phyloP scores from a whole-genome alignment of 2,113 vertebrate genomes.

The Rynchops niger region DNA sequence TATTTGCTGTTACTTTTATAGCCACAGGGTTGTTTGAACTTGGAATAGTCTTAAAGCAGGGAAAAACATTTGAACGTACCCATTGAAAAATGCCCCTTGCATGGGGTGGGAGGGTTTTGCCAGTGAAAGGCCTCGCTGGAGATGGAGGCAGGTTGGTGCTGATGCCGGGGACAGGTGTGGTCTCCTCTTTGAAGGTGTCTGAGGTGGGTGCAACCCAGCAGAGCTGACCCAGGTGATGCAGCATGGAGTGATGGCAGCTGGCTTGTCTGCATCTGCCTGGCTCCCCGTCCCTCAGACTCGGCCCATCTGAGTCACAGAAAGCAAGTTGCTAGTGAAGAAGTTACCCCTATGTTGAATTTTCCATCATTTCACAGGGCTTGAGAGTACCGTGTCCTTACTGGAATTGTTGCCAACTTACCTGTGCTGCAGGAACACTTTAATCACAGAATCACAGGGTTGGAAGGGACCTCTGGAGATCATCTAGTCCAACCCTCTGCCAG shows the following conservation, averaged over 20 bases:
- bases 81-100: neutral
- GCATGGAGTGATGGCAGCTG: neutral
- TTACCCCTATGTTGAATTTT: neutral
- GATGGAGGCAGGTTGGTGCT: neutral
- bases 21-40: neutral
- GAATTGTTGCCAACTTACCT: neutral
- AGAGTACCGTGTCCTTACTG: neutral
- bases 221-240: accelerated
- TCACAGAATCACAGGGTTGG: too few species aligned
- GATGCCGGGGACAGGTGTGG: accelerated
- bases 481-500: too few species aligned
- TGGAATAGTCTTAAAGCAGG: neutral
- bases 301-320: neutral
- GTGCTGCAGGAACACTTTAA: neutral
- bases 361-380: neutral
- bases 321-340: neutral
- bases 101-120: neutral
- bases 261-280: neutral
- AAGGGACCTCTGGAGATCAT: too few species aligned
- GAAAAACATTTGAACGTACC: neutral
- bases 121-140: neutral
- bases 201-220: neutral
- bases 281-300: neutral
- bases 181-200: neutral
- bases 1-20: neutral